Evolutionary conservation across 2,888 invertebrate genomes (phyloP), one percentile per base, ranked within the genome.

Genomic region (Cistogaster globosa): DNA sequence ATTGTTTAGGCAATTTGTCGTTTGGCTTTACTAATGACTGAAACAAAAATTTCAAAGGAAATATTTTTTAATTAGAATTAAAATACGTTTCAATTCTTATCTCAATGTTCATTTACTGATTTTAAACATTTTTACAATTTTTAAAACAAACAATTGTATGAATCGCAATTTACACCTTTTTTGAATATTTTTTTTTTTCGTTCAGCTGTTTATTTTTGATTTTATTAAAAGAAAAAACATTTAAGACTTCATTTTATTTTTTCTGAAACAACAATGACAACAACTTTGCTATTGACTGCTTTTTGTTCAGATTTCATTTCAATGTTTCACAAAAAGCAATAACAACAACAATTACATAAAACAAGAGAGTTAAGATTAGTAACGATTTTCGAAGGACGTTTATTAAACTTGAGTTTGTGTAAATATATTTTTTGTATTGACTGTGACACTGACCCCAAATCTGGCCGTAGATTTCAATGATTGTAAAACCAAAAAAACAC

Each of bases 401-500:
- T 80, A 38, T 80, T 80, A 80, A 72, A 80, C 79, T 80, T 80
- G 79, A 80, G 65, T 32, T 38, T 62, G 32, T 32, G n/a, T n/a
- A n/a, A n/a, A 32, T 69, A 32, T 26, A 22, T 20, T 2, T 45
- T 57, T 20, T 42, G n/a, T 26, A 26, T 26, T 80, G 79, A 80
- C 72, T 80, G 79, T 80, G 79, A 80, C 79, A 80, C 79, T 80
- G 79, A 80, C 72, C 65, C 51, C 63, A 26, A 80, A 80, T 72
- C 79, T 80, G 72, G 72, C 20, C 32, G 79, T 80, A 72, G 65
- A 80, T 80, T 58, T 79, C 58, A 80, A 72, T 72, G 65, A 48
- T 67, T 63, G 22, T 42, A 22, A 62, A 65, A 71, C 18, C n/a
- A 74, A 51, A 32, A 32, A 32, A 32, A 32, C 2, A 8, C 32